Percentiles rank a stretch among this genome's conserved stretches.
phyloP scores from a whole-genome alignment of 2,797 vertebrate genomes.

The Neomorphus geoffroyi region DNA sequence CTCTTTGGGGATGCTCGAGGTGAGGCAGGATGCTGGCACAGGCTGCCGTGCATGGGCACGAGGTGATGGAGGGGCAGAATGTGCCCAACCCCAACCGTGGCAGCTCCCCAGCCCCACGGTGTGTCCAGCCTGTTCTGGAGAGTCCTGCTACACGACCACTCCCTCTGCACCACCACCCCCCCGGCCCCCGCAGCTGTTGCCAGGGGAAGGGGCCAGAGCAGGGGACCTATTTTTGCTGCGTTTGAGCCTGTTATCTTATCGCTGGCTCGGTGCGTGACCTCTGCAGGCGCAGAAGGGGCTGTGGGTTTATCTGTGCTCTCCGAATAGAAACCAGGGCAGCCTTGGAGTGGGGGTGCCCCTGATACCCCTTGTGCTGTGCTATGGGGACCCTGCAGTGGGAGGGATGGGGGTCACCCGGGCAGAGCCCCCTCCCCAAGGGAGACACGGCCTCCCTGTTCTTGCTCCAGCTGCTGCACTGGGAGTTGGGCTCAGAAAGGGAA shows the following conservation, averaged over 20 bases:
- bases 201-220: not conserved
- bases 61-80: not conserved
- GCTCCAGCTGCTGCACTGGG: fast-evolving
- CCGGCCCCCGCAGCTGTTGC: not conserved
- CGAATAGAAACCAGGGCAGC: not conserved
- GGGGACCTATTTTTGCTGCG: not conserved
- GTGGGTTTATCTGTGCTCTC: not conserved
- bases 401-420: not conserved
- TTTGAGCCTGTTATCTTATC: conserved; percentile 13
- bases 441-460: not conserved
- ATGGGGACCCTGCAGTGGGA: not conserved
- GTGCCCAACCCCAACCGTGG: not conserved
- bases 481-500: not conserved
- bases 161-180: too few relatives aligned
- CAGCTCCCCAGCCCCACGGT: not conserved
- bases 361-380: fast-evolving
- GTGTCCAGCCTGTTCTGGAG: not conserved
- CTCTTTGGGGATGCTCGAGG: too few relatives aligned
- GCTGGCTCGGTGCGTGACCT: fast-evolving
- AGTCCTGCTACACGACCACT: not conserved
- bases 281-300: not conserved
- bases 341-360: not conserved
- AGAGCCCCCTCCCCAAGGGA: not conserved
- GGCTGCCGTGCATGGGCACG: not conserved
- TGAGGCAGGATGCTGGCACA: too few relatives aligned